A percentile compares a stretch with the other conserved stretches of the same genome.
Evolutionary conservation across 2,888 invertebrate species (phyloP).

Genomic region (Phytoseiulus persimilis): DNA sequence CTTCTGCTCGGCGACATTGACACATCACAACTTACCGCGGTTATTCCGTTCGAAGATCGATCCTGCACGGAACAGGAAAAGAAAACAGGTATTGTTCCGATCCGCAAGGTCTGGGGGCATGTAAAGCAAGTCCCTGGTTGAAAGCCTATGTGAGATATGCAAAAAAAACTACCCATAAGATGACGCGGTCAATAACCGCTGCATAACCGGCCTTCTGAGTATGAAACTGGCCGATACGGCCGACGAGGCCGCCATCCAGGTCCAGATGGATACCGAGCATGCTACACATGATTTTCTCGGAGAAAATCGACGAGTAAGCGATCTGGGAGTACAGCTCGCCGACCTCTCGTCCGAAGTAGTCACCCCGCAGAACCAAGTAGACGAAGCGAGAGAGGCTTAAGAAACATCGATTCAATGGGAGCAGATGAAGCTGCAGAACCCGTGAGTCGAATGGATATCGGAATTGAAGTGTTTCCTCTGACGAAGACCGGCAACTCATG

Average conservation of each 20-base stretch:
- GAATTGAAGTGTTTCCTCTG: not conserved
- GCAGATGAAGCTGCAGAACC: not conserved
- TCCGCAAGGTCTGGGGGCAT: not conserved
- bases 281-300: not conserved
- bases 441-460: not conserved
- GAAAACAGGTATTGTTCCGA: too few species aligned
- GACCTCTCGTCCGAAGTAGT: not conserved
- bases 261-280: not conserved
- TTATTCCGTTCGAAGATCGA: too few species aligned
- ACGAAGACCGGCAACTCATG: not conserved
- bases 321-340: not conserved
- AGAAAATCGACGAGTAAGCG: not conserved
- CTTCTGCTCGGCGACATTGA: too few species aligned
- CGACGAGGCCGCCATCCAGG: not conserved
- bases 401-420: not conserved
- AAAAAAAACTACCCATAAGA: not conserved
- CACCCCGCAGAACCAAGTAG: not conserved
- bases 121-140: not conserved
- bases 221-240: not conserved
- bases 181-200: not conserved
- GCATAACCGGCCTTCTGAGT: not conserved
- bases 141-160: not conserved
- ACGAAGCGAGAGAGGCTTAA: not conserved
- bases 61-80: too few species aligned
- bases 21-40: too few species aligned